Evolutionary conservation across 2,797 vertebrate genomes (phyloP), one percentile per base, ranked within the genome.

Genomic region (Scolopax rusticola): DNA sequence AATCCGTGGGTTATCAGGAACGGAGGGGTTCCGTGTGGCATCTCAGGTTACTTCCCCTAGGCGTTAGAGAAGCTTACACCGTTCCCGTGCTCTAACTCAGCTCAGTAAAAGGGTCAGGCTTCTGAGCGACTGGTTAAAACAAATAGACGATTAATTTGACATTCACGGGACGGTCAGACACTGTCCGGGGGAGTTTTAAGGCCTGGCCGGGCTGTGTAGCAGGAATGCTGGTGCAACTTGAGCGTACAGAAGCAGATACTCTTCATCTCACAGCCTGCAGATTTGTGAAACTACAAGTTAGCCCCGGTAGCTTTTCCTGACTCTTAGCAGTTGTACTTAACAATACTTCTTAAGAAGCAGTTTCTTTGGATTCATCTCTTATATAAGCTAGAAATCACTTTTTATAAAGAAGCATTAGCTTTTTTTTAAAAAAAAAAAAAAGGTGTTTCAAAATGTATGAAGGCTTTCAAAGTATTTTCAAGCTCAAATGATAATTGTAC

Each of bases 401-500:
- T 51, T 41, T 8, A 12, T 32, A 33, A 12, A 71, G 27, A 63
- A 91, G 53, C 7, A 16, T 27, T 40, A 56, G 28, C 17, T 18
- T 73, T 27, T 63, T 43, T 28, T 18, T 7, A 36, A 19, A 43
- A 28, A 27, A 33, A 43, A 28, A 27, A 33, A 36, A 38, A 45
- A 2, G 3, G 30, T n/a, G 6, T 51, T 89, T 75, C 23, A 54
- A 33, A 78, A 56, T 7, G 4, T 17, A 5, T 73, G 73, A 89
- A 86, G 75, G 25, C 45, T 90, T 91, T 89, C 30, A 33, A 27
- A 86, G 61, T 71, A 84, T 53, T 95, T 94, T 71, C 45, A 78
- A 86, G 25, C 65, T 78, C 28, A 38, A 81, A 95, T 47, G 15
- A 73, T 30, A 83, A 84, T 23, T 63, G 53, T 23, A 65, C 56